These are phyloP conservation scores for Athalia rosae DNA, from an alignment of 2,888 invertebrate genomes.

Conservation along the genomic window DNA sequence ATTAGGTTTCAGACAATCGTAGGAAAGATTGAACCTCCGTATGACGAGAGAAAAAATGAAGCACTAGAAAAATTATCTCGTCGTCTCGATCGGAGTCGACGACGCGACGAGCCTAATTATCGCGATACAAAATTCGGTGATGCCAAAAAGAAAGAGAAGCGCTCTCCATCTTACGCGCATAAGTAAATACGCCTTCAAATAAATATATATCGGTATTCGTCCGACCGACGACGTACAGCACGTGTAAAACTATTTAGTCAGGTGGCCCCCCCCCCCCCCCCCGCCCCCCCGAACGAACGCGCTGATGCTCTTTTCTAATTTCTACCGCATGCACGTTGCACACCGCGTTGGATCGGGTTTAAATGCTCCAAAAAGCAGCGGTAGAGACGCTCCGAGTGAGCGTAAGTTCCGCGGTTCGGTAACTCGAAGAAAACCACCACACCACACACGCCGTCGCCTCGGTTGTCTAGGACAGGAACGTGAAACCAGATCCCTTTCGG, in stretches of 20 bases:
- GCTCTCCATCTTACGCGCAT: no score
- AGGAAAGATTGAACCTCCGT: background rate
- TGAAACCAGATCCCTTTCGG: slow-evolving; percentile 39
- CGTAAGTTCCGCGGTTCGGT: background rate
- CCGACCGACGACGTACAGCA: background rate
- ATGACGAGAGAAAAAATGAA: background rate
- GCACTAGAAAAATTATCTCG: background rate
- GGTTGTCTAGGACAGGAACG: slow-evolving; percentile 29
- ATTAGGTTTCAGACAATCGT: background rate
- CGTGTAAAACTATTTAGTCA: slow-evolving; percentile 34
- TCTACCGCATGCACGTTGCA: background rate
- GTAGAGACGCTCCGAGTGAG: no score
- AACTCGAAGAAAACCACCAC: slow-evolving; percentile 10
- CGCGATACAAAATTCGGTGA: no score
- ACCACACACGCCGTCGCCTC: slow-evolving; percentile 1
- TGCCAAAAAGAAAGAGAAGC: no score
- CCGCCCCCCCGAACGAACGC: no score
- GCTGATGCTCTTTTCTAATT: slow-evolving; percentile 19
- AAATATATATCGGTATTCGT: no score
- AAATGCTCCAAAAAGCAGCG: no score
- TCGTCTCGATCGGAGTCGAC: no score
- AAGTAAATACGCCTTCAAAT: no score
- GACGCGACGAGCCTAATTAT: no score
- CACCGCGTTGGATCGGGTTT: no score
- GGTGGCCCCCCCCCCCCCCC: slow-evolving; percentile 26